These are phyloP conservation scores for Galerucella pusilla DNA, from an alignment of 2,888 invertebrate species.

Conservation along the genomic window DNA sequence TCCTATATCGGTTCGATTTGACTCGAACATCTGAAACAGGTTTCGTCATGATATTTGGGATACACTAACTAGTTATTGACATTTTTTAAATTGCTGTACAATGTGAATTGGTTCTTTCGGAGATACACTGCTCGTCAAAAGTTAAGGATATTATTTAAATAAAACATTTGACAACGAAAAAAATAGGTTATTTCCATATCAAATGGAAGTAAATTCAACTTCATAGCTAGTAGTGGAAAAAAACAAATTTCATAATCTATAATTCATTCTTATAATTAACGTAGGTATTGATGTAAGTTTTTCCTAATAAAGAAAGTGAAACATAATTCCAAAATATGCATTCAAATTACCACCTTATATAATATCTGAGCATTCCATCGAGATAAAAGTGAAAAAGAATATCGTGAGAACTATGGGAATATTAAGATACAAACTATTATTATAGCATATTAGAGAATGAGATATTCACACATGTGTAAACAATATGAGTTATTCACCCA, in stretches of 20 bases:
- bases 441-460: background rate
- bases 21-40: background rate
- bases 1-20: background rate
- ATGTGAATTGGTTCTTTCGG: no score
- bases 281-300: background rate
- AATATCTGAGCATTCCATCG: background rate
- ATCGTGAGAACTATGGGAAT: background rate
- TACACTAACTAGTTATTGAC: background rate
- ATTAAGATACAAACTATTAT: background rate
- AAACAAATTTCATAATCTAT: no score
- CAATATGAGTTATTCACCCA: background rate
- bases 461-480: conserved; percentile 1
- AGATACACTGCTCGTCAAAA: no score
- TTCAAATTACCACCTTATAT: background rate
- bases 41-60: background rate
- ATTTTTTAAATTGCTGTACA: background rate
- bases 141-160: no score
- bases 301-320: background rate
- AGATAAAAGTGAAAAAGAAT: background rate
- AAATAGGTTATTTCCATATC: no score
- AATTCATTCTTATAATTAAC: no score
- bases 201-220: no score
- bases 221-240: no score
- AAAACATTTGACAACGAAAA: no score
- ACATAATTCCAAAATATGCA: background rate